Evolutionary conservation across 2,888 invertebrate species (phyloP), one percentile per base, ranked within the genome.

Genomic region (Aproaerema taeniolella): DNA sequence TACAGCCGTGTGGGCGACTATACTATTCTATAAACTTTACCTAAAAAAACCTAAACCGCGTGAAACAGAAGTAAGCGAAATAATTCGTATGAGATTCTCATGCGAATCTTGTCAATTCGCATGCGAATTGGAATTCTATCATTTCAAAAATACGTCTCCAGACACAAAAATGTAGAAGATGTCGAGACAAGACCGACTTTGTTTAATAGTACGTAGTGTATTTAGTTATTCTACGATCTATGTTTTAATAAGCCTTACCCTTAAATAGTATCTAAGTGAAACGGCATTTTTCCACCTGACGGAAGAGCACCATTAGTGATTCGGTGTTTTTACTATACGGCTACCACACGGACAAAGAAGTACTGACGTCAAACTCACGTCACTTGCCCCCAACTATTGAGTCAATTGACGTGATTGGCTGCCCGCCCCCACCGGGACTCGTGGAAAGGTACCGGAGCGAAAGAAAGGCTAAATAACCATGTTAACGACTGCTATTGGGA

Each of bases 401-500:
- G 67, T 61, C 79, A 85, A 85, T 82, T 83, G 82, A 76, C 77
- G 77, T 74, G 78, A 81, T 78, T 76, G 61, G 55, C 45, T 49
- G 45, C 44, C 44, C 43, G 45, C 46, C 46, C 43, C 38, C 39
- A 34, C 38, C 39, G 24, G 31, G 31, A 40, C 50, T 53, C 56
- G 54, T 58, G 53, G 49, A 58, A 61, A 57, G 46, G 50, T 51
- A 46, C 42, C 39, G 44, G 40, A 42, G 41, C 38, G 35, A 41
- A 40, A 41, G 40, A 41, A 37, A 38, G 37, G 31, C 31, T 17
- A 32, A 26, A 31, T 26, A 38, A 33, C 26, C 13, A 13, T 17
- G 17, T 11, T 17, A 33, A 17, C 20, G 17, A 12, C 10, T 7
- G 16, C 24, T 7, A 32, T 34, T 35, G 29, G 20, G 10, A 26